Percentiles rank a stretch among this genome's conserved stretches.
Conservation (phyloP, 2,888 invertebrate species). For the Pollenia griseotomentosa region DNA sequence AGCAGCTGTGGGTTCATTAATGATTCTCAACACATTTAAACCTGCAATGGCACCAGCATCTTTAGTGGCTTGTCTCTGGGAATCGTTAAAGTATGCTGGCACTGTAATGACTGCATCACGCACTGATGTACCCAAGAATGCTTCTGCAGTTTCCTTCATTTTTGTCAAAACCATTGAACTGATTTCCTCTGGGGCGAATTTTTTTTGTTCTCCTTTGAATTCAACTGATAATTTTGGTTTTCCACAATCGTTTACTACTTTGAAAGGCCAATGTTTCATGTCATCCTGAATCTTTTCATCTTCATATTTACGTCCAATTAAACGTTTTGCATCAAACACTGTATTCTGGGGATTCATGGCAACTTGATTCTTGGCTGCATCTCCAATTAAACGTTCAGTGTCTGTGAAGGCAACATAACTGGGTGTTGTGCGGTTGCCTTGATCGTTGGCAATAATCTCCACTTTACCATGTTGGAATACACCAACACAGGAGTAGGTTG, state of each 20-base stretch:
- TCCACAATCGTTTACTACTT: conserved; percentile 91
- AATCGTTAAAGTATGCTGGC: conserved; percentile 95
- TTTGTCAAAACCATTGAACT: conserved; percentile 96
- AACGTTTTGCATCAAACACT: conserved; percentile 96
- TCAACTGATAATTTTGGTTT: conserved; percentile 93
- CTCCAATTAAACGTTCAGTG: conserved; percentile 89
- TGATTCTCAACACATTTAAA: conserved; percentile 94
- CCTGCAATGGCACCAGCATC: conserved; percentile 96
- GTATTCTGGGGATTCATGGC: conserved; percentile 96
- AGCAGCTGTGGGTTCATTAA: conserved; percentile 96
- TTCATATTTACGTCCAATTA: conserved; percentile 96
- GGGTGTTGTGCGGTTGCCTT: conserved; percentile 86
- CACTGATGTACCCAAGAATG: conserved; percentile 93
- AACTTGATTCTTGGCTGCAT: conserved; percentile 93
- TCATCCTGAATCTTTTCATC: conserved; percentile 95
- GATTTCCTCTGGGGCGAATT: conserved; percentile 95
- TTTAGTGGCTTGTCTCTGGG: conserved; percentile 96
- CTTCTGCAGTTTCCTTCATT: conserved; percentile 96
- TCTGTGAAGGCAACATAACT: conserved; percentile 91
- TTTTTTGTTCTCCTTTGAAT: conserved; percentile 95
- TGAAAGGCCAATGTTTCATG: conserved; percentile 97
- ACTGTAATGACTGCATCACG: conserved; percentile 94
- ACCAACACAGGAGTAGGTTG: conserved; percentile 91
- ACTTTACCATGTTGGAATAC: conserved; percentile 93
- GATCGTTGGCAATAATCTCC: conserved; percentile 93